Evolutionary conservation across 2,888 invertebrate species (phyloP).

Genomic region (Nemapogon koenigi): DNA sequence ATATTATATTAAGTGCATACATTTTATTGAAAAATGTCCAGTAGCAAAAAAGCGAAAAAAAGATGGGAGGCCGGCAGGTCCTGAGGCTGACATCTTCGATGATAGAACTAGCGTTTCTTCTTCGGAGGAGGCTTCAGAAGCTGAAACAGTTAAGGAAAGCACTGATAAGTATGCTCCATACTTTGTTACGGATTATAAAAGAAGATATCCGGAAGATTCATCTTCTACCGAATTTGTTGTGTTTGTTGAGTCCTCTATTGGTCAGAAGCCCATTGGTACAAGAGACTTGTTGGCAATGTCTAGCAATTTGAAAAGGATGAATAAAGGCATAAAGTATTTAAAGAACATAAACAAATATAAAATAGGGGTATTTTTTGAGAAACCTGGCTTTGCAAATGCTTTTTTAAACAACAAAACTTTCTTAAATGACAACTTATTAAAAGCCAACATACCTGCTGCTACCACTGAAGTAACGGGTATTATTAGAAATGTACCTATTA

Average conservation of each 20-base stretch:
- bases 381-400: not conserved
- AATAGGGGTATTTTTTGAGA: slow-evolving; percentile 1
- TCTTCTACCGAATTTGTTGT: not conserved
- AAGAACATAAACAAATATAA: slow-evolving; percentile 4
- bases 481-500: not conserved
- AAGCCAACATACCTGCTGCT: slow-evolving; percentile 1
- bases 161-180: slow-evolving; percentile 3
- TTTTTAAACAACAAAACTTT: not conserved
- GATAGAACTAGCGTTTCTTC: no score
- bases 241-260: not conserved
- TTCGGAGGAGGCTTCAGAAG: no score
- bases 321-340: slow-evolving; percentile 6
- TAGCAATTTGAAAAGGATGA: not conserved
- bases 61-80: no score
- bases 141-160: no score
- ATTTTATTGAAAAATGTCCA: no score
- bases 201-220: slow-evolving; percentile 1
- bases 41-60: no score
- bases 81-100: no score
- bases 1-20: no score
- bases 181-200: not conserved
- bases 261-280: not conserved
- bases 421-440: not conserved
- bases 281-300: not conserved
- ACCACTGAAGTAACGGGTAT: slow-evolving; percentile 1